A percentile compares a stretch with the other conserved stretches of the same genome.
Conservation (phyloP, 2,888 invertebrate genomes). For the Pyralis farinalis region DNA sequence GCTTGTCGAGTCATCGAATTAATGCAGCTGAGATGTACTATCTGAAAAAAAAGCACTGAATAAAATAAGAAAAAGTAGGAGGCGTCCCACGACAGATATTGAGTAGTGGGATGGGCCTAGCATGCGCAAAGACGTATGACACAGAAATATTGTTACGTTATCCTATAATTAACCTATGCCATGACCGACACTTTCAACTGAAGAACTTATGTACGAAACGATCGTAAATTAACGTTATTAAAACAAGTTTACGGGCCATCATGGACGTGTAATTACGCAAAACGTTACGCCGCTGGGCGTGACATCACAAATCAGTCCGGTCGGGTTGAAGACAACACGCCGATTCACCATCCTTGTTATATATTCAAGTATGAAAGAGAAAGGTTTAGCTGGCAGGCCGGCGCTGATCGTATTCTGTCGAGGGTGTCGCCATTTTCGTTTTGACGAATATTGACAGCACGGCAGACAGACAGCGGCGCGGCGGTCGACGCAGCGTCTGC, state of each 20-base stretch:
- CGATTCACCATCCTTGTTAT: constrained; percentile 45
- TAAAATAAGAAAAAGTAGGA: constrained; percentile 79
- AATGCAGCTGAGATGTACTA: constrained; percentile 70
- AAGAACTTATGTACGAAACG: constrained; percentile 62
- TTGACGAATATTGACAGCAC: constrained; percentile 88
- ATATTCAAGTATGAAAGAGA: constrained; percentile 37
- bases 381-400: constrained; percentile 47
- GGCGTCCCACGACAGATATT: constrained; percentile 78
- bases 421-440: constrained; percentile 87
- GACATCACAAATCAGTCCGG: constrained; percentile 79
- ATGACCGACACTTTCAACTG: constrained; percentile 62
- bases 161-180: constrained; percentile 57
- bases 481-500: constrained; percentile 75
- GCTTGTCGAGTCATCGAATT: constrained; percentile 39
- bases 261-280: constrained; percentile 76
- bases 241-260: constrained; percentile 74
- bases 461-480: constrained; percentile 79
- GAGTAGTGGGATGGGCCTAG: constrained; percentile 79
- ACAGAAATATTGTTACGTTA: constrained; percentile 44
- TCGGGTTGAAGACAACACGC: constrained; percentile 71
- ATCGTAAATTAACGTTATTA: constrained; percentile 72
- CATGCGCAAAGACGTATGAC: constrained; percentile 76
- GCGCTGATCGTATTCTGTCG: constrained; percentile 78
- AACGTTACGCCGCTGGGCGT: constrained; percentile 81
- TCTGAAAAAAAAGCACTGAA: constrained; percentile 58